A percentile compares a stretch with the other conserved stretches of the same genome.
Evolutionary conservation across 2,113 vertebrate genomes (phyloP).

Genomic region (Osmerus mordax): DNA sequence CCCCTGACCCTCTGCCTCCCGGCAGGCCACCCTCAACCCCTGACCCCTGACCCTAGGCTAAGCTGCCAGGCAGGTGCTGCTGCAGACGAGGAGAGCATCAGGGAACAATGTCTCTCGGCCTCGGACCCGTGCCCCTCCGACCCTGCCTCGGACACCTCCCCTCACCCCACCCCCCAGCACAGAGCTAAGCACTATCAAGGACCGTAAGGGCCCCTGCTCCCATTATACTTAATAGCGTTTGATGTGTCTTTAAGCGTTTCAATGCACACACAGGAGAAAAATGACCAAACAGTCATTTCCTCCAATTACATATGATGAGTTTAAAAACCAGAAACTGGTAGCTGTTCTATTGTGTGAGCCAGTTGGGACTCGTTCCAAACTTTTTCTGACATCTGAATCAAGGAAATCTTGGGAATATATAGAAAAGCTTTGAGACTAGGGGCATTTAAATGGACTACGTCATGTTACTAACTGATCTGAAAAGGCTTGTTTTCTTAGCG

Average conservation of each 20-base stretch:
- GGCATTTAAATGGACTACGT: background rate
- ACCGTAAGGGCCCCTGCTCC: constrained; percentile 48
- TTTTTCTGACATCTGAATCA: background rate
- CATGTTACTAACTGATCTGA: background rate
- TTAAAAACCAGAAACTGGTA: background rate
- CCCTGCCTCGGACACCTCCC: background rate
- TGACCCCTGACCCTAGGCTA: constrained; percentile 27
- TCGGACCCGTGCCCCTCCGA: background rate
- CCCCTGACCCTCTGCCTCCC: constrained; percentile 61
- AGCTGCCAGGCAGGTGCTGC: constrained; percentile 62
- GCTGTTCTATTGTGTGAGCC: background rate
- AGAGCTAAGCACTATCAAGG: constrained; percentile 33
- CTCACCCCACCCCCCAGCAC: background rate
- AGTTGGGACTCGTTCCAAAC: background rate
- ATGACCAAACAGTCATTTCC: constrained; percentile 6
- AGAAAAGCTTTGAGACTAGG: no score
- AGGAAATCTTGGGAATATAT: background rate
- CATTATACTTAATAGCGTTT: constrained; percentile 60
- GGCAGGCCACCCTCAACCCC: constrained; percentile 49
- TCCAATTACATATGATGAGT: background rate
- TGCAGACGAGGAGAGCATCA: constrained; percentile 38
- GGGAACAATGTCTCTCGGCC: constrained; percentile 16
- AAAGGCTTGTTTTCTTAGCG: background rate
- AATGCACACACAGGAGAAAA: constrained; percentile 31
- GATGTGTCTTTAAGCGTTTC: constrained; percentile 57